Conservation (phyloP, 2,888 invertebrate genomes). For the Cynaeus angustus region DNA sequence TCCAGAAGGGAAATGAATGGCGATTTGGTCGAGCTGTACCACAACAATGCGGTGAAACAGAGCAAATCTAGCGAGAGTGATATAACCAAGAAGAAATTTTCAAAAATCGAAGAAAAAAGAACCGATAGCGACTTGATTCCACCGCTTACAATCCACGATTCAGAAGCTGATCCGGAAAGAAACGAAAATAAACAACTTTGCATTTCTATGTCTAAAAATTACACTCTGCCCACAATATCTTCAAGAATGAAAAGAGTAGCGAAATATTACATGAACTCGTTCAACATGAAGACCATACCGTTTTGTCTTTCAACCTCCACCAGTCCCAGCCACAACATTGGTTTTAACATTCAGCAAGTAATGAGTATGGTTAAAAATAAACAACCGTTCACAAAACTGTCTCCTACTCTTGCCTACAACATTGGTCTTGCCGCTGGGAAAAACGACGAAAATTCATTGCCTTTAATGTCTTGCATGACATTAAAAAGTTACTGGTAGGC, state of each 20-base stretch:
- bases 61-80: constrained; percentile 66
- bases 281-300: constrained; percentile 73
- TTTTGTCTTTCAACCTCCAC: constrained; percentile 78
- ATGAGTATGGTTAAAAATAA: constrained; percentile 67
- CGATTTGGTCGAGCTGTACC: constrained; percentile 68
- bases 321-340: constrained; percentile 78
- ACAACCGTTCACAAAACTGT: constrained; percentile 67
- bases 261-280: constrained; percentile 72
- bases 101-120: constrained; percentile 51
- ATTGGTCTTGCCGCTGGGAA: constrained; percentile 69
- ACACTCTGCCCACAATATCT: constrained; percentile 79
- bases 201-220: constrained; percentile 63
- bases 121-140: constrained; percentile 20
- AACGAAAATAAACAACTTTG: no score
- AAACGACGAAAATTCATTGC: constrained; percentile 63
- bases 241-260: constrained; percentile 79
- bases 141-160: constrained; percentile 32
- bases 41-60: constrained; percentile 66
- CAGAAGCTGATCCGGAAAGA: background rate
- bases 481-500: constrained; percentile 56
- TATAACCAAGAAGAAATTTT: constrained; percentile 49
- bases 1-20: background rate
- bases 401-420: constrained; percentile 70
- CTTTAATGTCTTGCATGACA: constrained; percentile 65
- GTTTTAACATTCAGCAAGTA: constrained; percentile 79